phyloP scores from a whole-genome alignment of 2,888 invertebrate genomes.

The Eilema caniola region DNA sequence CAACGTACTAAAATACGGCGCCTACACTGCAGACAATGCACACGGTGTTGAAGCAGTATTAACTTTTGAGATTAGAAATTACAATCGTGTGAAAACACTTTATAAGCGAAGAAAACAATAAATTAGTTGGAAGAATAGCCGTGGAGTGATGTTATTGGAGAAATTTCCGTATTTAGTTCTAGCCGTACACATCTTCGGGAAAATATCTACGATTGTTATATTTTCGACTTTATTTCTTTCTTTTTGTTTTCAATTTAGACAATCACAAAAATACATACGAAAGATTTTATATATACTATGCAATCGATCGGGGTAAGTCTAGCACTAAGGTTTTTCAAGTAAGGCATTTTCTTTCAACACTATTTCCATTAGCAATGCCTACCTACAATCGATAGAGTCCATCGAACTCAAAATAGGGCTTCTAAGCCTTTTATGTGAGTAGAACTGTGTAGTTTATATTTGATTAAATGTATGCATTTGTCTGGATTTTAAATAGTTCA shows the following conservation, averaged over 20 bases:
- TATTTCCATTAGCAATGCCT: constrained; percentile 17
- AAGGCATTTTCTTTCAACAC: background rate
- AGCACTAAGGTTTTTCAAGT: background rate
- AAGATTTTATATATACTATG: background rate
- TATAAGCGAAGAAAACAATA: background rate
- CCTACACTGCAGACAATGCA: background rate
- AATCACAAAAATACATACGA: background rate
- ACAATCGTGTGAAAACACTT: background rate
- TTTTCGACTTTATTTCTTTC: background rate
- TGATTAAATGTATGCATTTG: background rate
- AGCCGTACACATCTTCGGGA: background rate
- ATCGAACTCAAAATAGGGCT: constrained; percentile 64
- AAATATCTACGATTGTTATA: background rate
- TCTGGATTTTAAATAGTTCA: background rate
- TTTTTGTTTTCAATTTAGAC: background rate
- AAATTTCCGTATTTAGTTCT: background rate
- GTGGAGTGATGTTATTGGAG: too few species aligned
- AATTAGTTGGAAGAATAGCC: background rate
- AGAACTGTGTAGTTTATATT: constrained; percentile 44
- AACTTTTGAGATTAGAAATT: background rate
- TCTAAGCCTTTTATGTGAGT: constrained; percentile 57
- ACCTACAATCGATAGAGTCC: constrained; percentile 60
- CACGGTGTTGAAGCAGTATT: too few species aligned
- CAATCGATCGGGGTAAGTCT: background rate
- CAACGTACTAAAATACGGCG: background rate